Percentiles rank a stretch among this genome's conserved stretches.
phyloP scores from a whole-genome alignment of 30 jellyfish, hydroid and myxozoan species.

The Nemopilema nomurai region DNA sequence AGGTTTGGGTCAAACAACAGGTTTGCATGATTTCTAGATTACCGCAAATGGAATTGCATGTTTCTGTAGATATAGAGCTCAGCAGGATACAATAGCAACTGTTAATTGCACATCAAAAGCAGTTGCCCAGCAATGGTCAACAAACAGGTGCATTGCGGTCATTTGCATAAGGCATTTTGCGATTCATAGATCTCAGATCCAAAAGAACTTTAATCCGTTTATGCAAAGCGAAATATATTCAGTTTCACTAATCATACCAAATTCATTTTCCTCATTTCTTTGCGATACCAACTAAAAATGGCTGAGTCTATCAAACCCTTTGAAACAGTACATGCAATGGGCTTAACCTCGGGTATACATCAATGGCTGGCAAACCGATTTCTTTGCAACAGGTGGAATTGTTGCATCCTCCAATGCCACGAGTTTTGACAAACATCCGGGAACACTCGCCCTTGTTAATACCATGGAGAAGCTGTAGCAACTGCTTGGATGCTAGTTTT shows the following conservation, averaged over 20 bases:
- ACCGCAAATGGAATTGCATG: background rate
- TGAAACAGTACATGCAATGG: too few relatives aligned
- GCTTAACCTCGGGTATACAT: too few relatives aligned
- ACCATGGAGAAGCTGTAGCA: too few relatives aligned
- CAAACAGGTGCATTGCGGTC: background rate
- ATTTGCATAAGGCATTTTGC: background rate
- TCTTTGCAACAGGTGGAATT: too few relatives aligned
- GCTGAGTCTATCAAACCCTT: too few relatives aligned
- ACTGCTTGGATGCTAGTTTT: too few relatives aligned
- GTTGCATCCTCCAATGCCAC: too few relatives aligned
- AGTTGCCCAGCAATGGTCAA: background rate
- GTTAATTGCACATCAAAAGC: background rate
- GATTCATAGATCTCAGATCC: background rate
- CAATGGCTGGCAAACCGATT: too few relatives aligned
- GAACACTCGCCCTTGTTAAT: too few relatives aligned
- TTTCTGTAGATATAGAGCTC: background rate
- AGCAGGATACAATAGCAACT: background rate
- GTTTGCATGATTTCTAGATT: background rate
- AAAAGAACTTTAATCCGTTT: background rate
- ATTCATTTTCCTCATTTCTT: background rate
- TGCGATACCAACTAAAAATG: background rate
- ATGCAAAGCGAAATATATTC: background rate
- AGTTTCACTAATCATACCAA: background rate
- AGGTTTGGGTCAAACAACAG: background rate
- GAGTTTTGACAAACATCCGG: too few relatives aligned